A percentile compares a stretch with the other conserved stretches of the same genome.
Conservation (phyloP, 2,113 vertebrate species). For the Symphodus melops region DNA sequence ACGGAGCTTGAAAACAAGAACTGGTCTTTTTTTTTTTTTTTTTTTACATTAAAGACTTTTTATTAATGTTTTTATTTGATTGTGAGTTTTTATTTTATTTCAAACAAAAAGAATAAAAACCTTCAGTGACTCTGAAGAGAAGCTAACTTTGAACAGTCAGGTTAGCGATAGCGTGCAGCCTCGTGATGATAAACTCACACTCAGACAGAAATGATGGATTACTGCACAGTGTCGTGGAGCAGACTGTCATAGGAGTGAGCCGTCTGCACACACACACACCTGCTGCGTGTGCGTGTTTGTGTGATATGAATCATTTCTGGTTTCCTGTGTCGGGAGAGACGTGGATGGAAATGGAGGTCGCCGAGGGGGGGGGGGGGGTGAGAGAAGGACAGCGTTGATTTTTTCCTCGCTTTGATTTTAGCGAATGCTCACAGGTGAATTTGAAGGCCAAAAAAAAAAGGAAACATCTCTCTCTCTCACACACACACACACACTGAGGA, state of each 20-base stretch:
- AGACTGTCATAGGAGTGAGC: slow-evolving; percentile 40
- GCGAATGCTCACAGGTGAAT: slow-evolving; percentile 14
- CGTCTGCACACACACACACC: slow-evolving; percentile 20
- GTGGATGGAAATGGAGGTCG: slow-evolving; percentile 38
- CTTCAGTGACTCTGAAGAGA: no score
- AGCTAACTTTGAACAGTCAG: no score
- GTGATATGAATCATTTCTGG: slow-evolving; percentile 1
- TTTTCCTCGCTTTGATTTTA: neutral
- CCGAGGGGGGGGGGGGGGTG: no score
- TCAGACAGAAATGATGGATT: slow-evolving; percentile 43
- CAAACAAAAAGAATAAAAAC: no score
- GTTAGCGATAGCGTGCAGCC: no score
- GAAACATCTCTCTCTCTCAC: no score
- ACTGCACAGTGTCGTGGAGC: slow-evolving; percentile 50
- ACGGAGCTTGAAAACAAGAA: no score
- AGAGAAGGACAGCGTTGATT: slow-evolving; percentile 1
- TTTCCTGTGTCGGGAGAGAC: slow-evolving; percentile 20
- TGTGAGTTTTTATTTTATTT: no score
- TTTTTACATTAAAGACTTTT: no score
- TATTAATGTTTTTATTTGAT: no score
- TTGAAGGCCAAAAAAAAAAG: slow-evolving; percentile 17
- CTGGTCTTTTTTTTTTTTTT: no score
- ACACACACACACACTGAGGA: slow-evolving; percentile 49
- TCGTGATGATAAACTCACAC: no score
- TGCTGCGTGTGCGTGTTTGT: slow-evolving; percentile 41